phyloP scores from a whole-genome alignment of 2,113 vertebrate species.

The Toxostoma redivivum region DNA sequence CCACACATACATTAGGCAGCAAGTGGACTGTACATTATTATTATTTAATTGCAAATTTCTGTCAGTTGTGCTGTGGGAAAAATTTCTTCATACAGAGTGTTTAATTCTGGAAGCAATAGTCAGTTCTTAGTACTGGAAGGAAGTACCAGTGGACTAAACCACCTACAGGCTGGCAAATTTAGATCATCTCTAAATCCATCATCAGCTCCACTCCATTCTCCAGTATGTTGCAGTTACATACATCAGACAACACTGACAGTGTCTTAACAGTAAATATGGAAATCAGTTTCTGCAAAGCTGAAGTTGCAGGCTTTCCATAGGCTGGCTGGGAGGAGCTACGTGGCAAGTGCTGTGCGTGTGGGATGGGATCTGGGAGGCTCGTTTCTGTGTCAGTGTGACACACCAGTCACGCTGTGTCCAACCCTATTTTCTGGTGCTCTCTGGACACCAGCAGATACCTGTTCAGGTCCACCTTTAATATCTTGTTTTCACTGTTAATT shows the following conservation, averaged over 20 bases:
- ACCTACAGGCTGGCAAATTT: background rate
- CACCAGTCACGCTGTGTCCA: fast-evolving
- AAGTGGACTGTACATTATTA: constrained; percentile 55
- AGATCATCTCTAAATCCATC: constrained; percentile 12
- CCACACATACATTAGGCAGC: constrained; percentile 56
- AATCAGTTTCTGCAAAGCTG: background rate
- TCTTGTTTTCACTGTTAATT: background rate
- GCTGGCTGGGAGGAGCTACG: background rate
- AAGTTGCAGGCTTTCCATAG: background rate
- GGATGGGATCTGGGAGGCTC: background rate
- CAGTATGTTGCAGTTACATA: background rate
- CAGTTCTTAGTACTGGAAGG: background rate
- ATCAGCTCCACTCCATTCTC: background rate
- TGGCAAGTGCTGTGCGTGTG: fast-evolving
- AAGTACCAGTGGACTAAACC: constrained; percentile 36
- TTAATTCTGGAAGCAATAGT: constrained; percentile 45
- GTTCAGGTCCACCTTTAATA: background rate
- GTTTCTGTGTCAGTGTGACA: background rate
- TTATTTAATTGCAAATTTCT: constrained; percentile 50
- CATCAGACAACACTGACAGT: background rate
- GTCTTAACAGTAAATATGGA: background rate
- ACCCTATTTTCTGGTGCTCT: background rate
- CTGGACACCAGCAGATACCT: background rate
- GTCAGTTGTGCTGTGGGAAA: constrained; percentile 16
- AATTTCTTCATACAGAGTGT: background rate